Conservation (phyloP, 2,797 vertebrate species). For the Philypnodon macrostomus region DNA sequence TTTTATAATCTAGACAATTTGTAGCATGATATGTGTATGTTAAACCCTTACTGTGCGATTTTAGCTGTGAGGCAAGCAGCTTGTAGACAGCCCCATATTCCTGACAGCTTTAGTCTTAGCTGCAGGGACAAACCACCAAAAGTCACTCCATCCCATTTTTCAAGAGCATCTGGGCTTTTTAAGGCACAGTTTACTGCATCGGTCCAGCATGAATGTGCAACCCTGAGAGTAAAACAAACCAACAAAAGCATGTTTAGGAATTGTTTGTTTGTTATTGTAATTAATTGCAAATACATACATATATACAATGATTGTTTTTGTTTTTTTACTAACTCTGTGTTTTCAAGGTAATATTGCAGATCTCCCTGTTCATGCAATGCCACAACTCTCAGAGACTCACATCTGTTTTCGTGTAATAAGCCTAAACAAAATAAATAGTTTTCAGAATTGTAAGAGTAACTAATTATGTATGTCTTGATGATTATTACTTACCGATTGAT, state of each 20-base stretch:
- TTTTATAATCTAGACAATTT: too few relatives aligned
- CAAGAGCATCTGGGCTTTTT: conserved; percentile 72
- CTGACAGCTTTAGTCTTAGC: conserved; percentile 81
- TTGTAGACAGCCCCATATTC: conserved; percentile 91
- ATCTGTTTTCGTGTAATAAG: conserved; percentile 78
- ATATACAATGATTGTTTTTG: too few relatives aligned
- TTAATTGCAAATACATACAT: too few relatives aligned
- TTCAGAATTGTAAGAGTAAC: too few relatives aligned
- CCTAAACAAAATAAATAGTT: conserved; percentile 65
- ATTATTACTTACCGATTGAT: conserved; percentile 81
- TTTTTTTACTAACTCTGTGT: conserved; percentile 75
- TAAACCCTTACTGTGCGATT: conserved; percentile 94
- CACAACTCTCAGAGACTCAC: conserved; percentile 82
- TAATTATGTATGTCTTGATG: too few relatives aligned
- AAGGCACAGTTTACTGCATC: conserved; percentile 87
- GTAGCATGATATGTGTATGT: too few relatives aligned
- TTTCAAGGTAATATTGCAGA: conserved; percentile 84
- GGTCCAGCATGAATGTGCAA: conserved; percentile 86
- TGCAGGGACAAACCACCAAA: conserved; percentile 70
- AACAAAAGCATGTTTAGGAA: background rate
- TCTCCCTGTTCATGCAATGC: conserved; percentile 89
- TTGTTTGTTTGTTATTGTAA: too few relatives aligned
- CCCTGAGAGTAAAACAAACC: conserved; percentile 65
- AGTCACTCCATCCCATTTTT: conserved; percentile 83
- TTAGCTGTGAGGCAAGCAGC: conserved; percentile 88